Conservation (phyloP, 2,113 vertebrate genomes). For the Oostethus manadensis region DNA sequence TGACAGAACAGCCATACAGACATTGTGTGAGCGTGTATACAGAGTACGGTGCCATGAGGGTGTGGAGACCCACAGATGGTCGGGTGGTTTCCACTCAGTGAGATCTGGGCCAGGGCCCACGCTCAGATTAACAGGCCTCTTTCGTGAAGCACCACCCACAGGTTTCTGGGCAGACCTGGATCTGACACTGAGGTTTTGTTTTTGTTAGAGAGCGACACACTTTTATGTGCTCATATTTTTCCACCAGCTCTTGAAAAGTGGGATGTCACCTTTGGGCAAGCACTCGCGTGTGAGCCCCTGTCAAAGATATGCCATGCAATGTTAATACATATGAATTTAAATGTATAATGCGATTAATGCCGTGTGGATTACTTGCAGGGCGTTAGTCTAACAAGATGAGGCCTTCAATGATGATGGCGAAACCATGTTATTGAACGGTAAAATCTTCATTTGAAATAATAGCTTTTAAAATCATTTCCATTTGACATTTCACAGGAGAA, state of each 20-base stretch:
- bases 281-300: neutral
- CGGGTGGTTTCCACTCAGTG: constrained; percentile 77
- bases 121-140: constrained; percentile 64
- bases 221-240: constrained; percentile 34
- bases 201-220: constrained; percentile 38
- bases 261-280: constrained; percentile 30
- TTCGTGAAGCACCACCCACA: constrained; percentile 59
- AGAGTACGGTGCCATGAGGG: constrained; percentile 64
- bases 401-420: neutral
- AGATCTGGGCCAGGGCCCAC: constrained; percentile 66
- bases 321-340: constrained; percentile 10
- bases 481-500: too few species aligned
- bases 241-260: constrained; percentile 26
- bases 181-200: constrained; percentile 64
- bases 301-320: neutral
- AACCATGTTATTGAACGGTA: neutral
- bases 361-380: neutral
- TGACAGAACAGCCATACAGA: constrained; percentile 6
- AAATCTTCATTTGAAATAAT: too few species aligned
- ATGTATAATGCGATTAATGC: neutral
- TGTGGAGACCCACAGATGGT: constrained; percentile 76
- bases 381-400: neutral
- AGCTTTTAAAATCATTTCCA: too few species aligned
- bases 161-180: constrained; percentile 58
- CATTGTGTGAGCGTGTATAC: constrained; percentile 15